Percentiles rank a stretch among this genome's conserved stretches.
phyloP scores from a whole-genome alignment of 2,113 vertebrate species.

The Campylorhamphus procurvoides region DNA sequence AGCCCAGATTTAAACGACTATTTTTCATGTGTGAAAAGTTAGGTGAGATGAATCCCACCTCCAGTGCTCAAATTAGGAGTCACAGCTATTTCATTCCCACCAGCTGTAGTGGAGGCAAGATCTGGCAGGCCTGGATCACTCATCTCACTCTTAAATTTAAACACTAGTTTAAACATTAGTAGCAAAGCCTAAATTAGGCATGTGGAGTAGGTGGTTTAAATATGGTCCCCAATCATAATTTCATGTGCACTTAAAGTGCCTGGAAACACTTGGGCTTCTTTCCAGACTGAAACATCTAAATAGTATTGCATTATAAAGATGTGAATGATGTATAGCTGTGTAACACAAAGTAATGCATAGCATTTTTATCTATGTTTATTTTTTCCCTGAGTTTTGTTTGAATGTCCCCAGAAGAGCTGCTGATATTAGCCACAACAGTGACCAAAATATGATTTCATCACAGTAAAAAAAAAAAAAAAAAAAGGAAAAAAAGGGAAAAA shows the following conservation, averaged over 20 bases:
- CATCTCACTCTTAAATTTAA: slow-evolving; percentile 31
- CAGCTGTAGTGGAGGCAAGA: slow-evolving; percentile 28
- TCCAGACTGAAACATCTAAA: slow-evolving; percentile 44
- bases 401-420: background rate
- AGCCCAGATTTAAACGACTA: background rate
- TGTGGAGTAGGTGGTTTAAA: slow-evolving; percentile 50
- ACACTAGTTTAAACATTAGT: background rate
- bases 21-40: background rate
- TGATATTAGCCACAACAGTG: background rate
- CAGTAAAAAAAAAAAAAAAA: background rate
- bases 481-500: background rate
- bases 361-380: slow-evolving; percentile 27
- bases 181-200: slow-evolving; percentile 34
- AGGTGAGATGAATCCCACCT: slow-evolving; percentile 13
- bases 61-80: slow-evolving; percentile 4
- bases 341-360: background rate
- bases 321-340: slow-evolving; percentile 15
- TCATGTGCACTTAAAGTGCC: slow-evolving; percentile 26
- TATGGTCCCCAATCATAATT: background rate
- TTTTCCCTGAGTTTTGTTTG: background rate
- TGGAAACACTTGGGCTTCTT: slow-evolving; percentile 46
- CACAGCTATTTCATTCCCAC: slow-evolving; percentile 20
- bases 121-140: slow-evolving; percentile 31
- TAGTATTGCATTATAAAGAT: slow-evolving; percentile 34
- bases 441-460: background rate